Percentiles rank a stretch among this genome's conserved stretches.
These are phyloP conservation scores for Cheilosia scutellata DNA, from an alignment of 2,888 invertebrate genomes.

Conservation along the genomic window DNA sequence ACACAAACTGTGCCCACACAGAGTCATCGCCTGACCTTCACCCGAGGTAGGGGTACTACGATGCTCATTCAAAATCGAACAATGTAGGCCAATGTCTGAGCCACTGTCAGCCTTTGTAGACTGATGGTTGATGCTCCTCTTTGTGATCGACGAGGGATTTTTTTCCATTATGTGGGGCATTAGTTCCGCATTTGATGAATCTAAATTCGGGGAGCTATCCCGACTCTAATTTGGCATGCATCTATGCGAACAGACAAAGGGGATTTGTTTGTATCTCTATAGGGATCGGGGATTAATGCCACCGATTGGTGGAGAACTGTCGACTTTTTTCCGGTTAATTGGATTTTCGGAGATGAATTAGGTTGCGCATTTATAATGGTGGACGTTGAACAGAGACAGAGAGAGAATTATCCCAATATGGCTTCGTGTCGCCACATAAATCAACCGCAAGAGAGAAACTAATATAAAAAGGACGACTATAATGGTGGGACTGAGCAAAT, in stretches of 20 bases:
- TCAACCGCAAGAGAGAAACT: conserved; percentile 27
- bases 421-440: conserved; percentile 62
- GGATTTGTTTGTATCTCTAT: conserved; percentile 18
- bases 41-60: background rate
- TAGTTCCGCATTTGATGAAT: conserved; percentile 69
- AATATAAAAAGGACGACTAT: conserved; percentile 19
- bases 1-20: conserved; percentile 61
- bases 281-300: conserved; percentile 48
- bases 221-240: conserved; percentile 59
- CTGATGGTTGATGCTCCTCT: conserved; percentile 1
- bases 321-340: conserved; percentile 50
- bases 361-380: conserved; percentile 36
- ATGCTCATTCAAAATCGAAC: conserved; percentile 27
- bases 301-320: conserved; percentile 37
- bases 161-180: conserved; percentile 62
- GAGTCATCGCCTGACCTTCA: conserved; percentile 21
- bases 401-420: background rate
- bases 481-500: conserved; percentile 35
- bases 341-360: conserved; percentile 56
- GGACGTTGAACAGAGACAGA: conserved; percentile 3
- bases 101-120: conserved; percentile 19
- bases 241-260: conserved; percentile 48
- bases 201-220: conserved; percentile 57
- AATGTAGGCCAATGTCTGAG: conserved; percentile 53
- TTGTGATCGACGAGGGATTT: conserved; percentile 56